Base-by-base conservation (phyloP, 92 coral and sea anemone species). In the Scolanthus callimorphus region DNA sequence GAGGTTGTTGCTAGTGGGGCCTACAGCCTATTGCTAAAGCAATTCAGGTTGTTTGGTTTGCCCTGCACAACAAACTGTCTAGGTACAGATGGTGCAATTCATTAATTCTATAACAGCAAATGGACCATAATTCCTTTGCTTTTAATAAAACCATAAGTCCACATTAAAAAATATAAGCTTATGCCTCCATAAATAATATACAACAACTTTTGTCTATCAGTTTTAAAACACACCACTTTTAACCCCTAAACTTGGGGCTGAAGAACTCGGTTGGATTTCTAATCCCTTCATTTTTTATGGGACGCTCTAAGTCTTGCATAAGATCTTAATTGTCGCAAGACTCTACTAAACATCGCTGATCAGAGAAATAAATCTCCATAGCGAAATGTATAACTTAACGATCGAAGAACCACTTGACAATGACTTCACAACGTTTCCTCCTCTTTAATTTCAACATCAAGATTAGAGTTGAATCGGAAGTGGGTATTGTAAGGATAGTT, bases 81-180 rank as follows among this genome's bases (percentile, higher is more conserved):
- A 24, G 28, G 17, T 26, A 49, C 68, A 62, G 68, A 62, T 62
- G 68, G 3, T 55, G 17, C 25, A 20, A 45, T 52, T 68, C 53
- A 68, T 68, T 68, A 68, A 68, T 68, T 50, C 75, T 21, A 46
- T 24, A 55, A 59, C 43, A 55, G 37, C 57, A 68, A 68, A 68
- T 55, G 44, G 57, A 55, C 54, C 65, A 55, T 68, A 68, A 38
- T 29, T 68, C 30, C 54, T 45, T 41, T 41, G 64, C 59, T 57
- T 57, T 21, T 46, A 46, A 46, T 46, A 11, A 46, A 45, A 46
- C 73, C 75, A 68, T 41, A 46, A 56, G 29, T 68, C 65, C 75
- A 68, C 75, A 68, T 68, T 68, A 68, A 68, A 25, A 68, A 57
- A 57, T 57, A 67, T 46, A 11, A 19, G 22, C 52, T 46, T 46